Percentiles rank a stretch among this genome's conserved stretches.
phyloP scores from a whole-genome alignment of 2,113 vertebrate species.

The Chitala chitala region DNA sequence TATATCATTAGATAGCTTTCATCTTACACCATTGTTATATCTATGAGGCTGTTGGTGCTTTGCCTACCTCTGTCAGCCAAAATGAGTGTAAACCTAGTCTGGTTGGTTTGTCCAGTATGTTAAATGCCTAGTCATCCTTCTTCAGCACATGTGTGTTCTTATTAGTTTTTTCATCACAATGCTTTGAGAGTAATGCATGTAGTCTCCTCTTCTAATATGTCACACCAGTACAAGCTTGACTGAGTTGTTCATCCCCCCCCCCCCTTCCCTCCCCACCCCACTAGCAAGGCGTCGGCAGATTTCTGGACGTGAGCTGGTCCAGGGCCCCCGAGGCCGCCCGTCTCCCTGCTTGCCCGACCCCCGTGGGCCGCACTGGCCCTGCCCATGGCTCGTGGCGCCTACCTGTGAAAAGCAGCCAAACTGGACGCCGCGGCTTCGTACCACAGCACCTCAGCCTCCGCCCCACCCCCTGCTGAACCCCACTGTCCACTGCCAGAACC shows the following conservation, averaged over 20 bases:
- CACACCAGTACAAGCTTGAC: too few relatives aligned
- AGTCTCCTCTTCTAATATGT: too few relatives aligned
- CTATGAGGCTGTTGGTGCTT: too few relatives aligned
- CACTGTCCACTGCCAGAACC: slow-evolving; percentile 48
- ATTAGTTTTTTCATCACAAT: too few relatives aligned
- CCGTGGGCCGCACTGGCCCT: slow-evolving; percentile 52
- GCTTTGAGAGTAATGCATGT: too few relatives aligned
- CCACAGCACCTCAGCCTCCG: slow-evolving; percentile 68
- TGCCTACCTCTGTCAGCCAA: too few relatives aligned
- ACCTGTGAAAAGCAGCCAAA: slow-evolving; percentile 85
- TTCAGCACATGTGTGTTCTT: too few relatives aligned
- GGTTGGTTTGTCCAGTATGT: too few relatives aligned
- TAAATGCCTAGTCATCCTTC: too few relatives aligned
- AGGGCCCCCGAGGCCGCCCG: not conserved
- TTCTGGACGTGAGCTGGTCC: not conserved
- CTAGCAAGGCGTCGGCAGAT: not conserved
- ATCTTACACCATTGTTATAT: too few relatives aligned
- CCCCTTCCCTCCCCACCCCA: slow-evolving; percentile 1
- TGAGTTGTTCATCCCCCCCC: not conserved
- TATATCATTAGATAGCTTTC: too few relatives aligned
- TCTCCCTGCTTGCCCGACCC: slow-evolving; percentile 33
- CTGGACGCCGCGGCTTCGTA: slow-evolving; percentile 84
- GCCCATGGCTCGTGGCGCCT: slow-evolving; percentile 75
- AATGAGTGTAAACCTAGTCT: too few relatives aligned
- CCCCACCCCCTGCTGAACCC: slow-evolving; percentile 53